These are phyloP conservation scores for Phylloscopus collybita DNA, from an alignment of 2,797 vertebrate species.

Conservation along the genomic window DNA sequence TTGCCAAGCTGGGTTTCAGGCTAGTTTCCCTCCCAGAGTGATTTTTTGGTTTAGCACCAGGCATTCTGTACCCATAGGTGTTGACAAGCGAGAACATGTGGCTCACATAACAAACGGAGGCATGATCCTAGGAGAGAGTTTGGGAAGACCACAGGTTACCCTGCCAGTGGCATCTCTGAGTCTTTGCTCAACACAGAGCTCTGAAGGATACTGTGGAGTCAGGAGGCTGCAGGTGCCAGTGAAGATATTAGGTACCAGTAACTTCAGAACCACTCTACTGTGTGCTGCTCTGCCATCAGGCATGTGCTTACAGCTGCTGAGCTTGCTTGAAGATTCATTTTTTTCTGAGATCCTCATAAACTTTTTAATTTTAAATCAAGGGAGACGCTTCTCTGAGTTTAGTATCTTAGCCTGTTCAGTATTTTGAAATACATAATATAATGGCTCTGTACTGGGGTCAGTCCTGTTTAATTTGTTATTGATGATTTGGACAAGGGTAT, in stretches of 20 bases:
- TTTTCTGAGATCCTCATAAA: not conserved
- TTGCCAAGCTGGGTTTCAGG: not conserved
- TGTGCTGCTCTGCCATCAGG: not conserved
- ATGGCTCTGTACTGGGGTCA: not conserved
- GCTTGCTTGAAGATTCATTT: not conserved
- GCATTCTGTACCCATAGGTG: not conserved
- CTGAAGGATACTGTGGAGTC: not conserved
- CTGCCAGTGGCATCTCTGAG: not conserved
- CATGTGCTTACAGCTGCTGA: not conserved
- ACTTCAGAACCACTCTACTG: not conserved
- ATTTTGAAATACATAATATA: not conserved
- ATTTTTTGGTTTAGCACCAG: not conserved
- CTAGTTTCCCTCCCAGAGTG: not conserved
- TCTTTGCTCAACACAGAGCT: not conserved
- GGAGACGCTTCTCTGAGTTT: not conserved
- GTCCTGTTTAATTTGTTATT: not conserved
- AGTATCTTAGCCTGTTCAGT: not conserved
- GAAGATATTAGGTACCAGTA: not conserved
- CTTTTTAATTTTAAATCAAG: not conserved
- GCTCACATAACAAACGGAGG: not conserved
- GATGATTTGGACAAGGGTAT: not conserved
- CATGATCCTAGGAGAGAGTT: not conserved
- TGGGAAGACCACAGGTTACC: not conserved
- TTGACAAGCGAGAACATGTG: fast-evolving
- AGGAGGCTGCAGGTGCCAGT: not conserved